phyloP scores from a whole-genome alignment of 1,140 invertebrate genomes.

The Bombus superbus region DNA sequence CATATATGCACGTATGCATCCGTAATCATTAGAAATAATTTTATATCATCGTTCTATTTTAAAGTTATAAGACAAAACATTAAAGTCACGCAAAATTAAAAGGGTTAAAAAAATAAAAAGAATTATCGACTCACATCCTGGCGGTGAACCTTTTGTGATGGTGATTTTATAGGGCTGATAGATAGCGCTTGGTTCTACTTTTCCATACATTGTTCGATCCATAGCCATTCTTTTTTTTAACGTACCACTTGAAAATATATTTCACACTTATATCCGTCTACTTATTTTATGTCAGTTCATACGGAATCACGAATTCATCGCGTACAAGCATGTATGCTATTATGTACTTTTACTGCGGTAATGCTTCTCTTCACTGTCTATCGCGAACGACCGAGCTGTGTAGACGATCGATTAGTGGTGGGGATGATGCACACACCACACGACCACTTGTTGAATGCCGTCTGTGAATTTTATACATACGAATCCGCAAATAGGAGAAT shows the following conservation, averaged over 20 bases:
- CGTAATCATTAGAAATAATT: background rate
- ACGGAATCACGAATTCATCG: background rate
- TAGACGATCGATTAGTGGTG: conserved; percentile 42
- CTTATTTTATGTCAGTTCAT: background rate
- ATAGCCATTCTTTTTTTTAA: conserved; percentile 80
- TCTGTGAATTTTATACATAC: conserved; percentile 26
- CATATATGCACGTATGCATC: background rate
- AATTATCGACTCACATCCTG: conserved; percentile 89
- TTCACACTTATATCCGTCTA: background rate
- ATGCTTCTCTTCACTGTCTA: conserved; percentile 43
- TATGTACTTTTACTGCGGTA: conserved; percentile 35
- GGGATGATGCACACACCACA: conserved; percentile 35
- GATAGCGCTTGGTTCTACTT: conserved; percentile 88
- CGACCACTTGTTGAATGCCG: conserved; percentile 53
- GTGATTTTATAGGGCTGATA: conserved; percentile 92
- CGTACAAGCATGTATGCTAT: conserved; percentile 15
- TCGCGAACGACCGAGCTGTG: conserved; percentile 22
- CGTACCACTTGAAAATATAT: conserved; percentile 5
- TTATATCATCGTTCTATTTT: background rate
- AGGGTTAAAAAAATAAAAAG: background rate
- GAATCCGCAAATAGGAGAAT: background rate
- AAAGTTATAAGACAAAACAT: background rate
- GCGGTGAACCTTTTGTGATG: conserved; percentile 90
- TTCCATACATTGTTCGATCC: conserved; percentile 94
- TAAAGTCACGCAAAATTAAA: background rate